Base-by-base conservation (phyloP, 2,113 vertebrate species). In the Brienomyrus brachyistius region DNA sequence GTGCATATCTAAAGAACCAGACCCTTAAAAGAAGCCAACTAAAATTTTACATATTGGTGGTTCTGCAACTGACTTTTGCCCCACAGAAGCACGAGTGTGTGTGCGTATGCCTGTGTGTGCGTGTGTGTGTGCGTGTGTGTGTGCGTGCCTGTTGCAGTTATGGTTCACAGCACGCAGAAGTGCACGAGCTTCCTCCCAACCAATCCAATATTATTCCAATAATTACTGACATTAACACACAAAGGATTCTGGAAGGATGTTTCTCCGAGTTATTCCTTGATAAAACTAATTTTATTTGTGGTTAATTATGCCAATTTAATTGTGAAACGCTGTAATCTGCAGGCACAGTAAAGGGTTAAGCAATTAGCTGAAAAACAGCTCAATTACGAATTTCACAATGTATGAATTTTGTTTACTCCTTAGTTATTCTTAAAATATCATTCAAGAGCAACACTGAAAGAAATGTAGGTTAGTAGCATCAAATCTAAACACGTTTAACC, bases 1-100 rank as follows among this genome's bases (percentile, higher is more conserved):
- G 94, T 94, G 93, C 8, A 5, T 23, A 1, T 62, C 1, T 96
- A 94, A 94, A 92, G 92, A 92, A 56, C 43, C 52, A 88, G 89
- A 89, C 19, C 3, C 84, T 88, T 90, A 74, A 91, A 90, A 88
- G 86, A 66, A 31, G 13, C 27, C 27, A 91, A 89, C 77, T 90
- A 52, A 90, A 83, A 90, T 52, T 31, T 43, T 66, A 88, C 23
- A 3, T 11, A n/a, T 62, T 66, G 4, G 23, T 40, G 47, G n/a
- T 51, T 10, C 17, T 31, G 23, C 27, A 51, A 35, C 43, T 6
- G 62, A 74, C 5, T 27, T 27, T n/a, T 27, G 45, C 50, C 23
- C 19, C 13, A 51, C 10, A 0, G 66, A 86, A 51, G 4, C 84
- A 31, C n/a, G n/a, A 1, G 45, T 86, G 48, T 15, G 43, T 48